A percentile compares a stretch with the other conserved stretches of the same genome.
phyloP scores from a whole-genome alignment of 2,113 vertebrate genomes.

The Catharus bicknelli region DNA sequence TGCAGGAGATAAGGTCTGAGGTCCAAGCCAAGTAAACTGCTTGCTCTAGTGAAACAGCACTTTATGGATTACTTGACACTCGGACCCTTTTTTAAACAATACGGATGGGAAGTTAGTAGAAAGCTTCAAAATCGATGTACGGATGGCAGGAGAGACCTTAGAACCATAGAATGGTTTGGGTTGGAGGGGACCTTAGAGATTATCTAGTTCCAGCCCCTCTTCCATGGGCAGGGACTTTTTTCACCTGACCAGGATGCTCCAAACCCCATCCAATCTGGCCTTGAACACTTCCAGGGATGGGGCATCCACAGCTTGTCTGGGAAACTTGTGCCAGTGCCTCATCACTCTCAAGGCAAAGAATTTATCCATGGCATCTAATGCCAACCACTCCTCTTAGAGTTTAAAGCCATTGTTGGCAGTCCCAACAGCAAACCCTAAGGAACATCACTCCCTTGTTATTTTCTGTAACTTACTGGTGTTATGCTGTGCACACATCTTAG shows the following conservation, averaged over 20 bases:
- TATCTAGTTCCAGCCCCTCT: background rate
- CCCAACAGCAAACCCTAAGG: background rate
- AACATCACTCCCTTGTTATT: background rate
- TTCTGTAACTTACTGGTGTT: background rate
- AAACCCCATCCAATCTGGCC: background rate
- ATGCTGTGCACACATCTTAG: background rate
- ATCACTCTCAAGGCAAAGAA: background rate
- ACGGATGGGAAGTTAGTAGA: background rate
- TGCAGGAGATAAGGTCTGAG: background rate
- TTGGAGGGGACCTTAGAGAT: background rate
- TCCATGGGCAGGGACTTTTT: background rate
- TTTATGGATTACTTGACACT: background rate
- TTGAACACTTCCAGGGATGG: background rate
- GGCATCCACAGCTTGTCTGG: background rate
- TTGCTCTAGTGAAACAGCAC: background rate
- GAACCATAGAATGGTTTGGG: background rate
- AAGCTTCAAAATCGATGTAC: background rate
- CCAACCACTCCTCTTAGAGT: background rate
- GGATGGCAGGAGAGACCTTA: background rate
- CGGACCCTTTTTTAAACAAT: background rate
- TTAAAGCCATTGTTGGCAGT: background rate
- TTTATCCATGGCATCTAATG: background rate
- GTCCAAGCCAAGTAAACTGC: background rate
- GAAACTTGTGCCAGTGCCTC: background rate
- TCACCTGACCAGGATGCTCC: background rate